These are phyloP conservation scores for Calephelis perditalis DNA, from an alignment of 2,888 invertebrate species.

Conservation along the genomic window DNA sequence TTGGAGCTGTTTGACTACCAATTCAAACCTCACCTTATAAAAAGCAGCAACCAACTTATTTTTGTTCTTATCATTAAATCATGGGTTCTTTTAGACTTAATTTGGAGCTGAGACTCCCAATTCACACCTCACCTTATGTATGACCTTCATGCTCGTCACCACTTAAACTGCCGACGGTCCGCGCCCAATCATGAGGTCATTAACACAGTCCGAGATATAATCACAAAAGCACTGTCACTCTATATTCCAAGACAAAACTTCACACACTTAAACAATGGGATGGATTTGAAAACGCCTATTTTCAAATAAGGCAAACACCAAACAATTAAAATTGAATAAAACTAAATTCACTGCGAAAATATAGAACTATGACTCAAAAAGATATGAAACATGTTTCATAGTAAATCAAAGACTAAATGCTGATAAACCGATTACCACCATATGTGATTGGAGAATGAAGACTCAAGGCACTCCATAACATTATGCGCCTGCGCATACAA, in stretches of 20 bases:
- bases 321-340: background rate
- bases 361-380: too few relatives aligned
- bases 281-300: background rate
- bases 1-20: background rate
- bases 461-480: conserved; percentile 16
- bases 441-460: conserved; percentile 10
- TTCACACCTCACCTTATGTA: conserved; percentile 27
- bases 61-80: too few relatives aligned
- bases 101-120: background rate
- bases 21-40: conserved; percentile 25
- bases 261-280: conserved; percentile 1
- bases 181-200: conserved; percentile 35
- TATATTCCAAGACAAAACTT: background rate
- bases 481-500: conserved; percentile 38
- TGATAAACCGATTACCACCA: background rate
- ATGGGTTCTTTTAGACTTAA: too few relatives aligned
- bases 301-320: background rate
- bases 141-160: conserved; percentile 30
- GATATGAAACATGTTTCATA: background rate
- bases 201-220: conserved; percentile 23
- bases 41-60: too few relatives aligned
- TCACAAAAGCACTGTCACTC: conserved; percentile 7
- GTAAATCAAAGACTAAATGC: background rate
- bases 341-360: background rate
- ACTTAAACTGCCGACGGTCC: conserved; percentile 33